Percentiles rank a stretch among this genome's conserved stretches.
phyloP scores from a whole-genome alignment of 2,888 invertebrate species.

The Lochmaea capreae region DNA sequence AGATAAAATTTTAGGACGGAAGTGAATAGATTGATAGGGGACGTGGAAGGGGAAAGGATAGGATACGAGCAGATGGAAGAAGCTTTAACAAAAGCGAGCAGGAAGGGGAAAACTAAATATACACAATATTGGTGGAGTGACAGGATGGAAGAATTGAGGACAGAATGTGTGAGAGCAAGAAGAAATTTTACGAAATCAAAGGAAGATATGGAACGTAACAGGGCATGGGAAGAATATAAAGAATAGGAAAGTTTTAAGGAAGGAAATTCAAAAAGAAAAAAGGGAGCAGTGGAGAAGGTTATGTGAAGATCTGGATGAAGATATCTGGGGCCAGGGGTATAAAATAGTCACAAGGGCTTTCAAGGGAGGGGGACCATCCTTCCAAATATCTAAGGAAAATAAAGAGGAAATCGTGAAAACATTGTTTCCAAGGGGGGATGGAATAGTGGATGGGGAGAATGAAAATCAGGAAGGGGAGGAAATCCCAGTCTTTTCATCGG shows the following conservation, averaged over 20 bases:
- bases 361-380: not conserved
- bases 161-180: not conserved
- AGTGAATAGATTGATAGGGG: not conserved
- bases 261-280: conserved; percentile 1
- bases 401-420: not conserved
- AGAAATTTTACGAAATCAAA: not conserved
- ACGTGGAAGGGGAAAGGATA: not conserved
- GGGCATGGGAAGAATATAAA: not conserved
- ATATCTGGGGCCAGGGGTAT: conserved; percentile 36
- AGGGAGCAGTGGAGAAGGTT: conserved; percentile 22
- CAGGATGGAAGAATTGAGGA: not conserved
- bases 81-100: too few relatives aligned
- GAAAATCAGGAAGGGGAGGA: too few relatives aligned
- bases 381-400: not conserved
- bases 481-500: not conserved
- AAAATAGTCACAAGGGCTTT: not conserved
- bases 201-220: not conserved
- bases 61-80: too few relatives aligned
- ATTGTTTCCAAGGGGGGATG: conserved; percentile 17
- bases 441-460: not conserved
- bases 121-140: conserved; percentile 10
- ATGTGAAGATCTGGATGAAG: conserved; percentile 25
- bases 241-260: not conserved
- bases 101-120: not conserved
- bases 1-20: not conserved